Percentiles rank a stretch among this genome's conserved stretches.
Conservation (phyloP, 2,888 invertebrate species). For the Trichacis sp. region DNA sequence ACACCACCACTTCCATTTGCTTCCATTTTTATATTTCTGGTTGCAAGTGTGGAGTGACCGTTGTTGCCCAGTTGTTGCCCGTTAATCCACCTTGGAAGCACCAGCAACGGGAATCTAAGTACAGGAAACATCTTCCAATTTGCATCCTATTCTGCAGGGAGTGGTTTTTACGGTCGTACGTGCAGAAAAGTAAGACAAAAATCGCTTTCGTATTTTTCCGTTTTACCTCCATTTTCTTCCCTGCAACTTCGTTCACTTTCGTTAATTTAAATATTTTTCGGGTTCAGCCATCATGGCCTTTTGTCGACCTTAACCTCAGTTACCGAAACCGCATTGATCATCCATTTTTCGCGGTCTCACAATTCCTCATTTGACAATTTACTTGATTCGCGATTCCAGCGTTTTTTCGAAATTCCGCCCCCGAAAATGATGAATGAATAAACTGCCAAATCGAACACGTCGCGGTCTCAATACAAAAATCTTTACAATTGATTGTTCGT, state of each 20-base stretch:
- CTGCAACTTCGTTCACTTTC: background rate
- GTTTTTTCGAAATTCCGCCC: no score
- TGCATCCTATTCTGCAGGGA: no score
- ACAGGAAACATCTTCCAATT: no score
- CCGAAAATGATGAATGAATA: background rate
- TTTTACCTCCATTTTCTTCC: background rate
- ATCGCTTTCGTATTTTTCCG: background rate
- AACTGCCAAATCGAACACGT: no score
- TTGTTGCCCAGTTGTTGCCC: no score
- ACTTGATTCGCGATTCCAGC: background rate
- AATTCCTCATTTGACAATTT: background rate
- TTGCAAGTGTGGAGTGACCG: no score
- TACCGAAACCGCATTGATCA: conserved; percentile 8
- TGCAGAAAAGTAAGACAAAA: conserved; percentile 60
- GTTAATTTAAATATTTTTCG: background rate
- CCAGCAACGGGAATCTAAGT: no score
- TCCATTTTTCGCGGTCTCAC: background rate
- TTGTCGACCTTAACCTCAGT: conserved; percentile 59
- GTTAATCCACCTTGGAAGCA: no score
- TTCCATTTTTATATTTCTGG: no score
- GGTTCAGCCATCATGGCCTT: conserved; percentile 59
- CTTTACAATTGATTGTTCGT: no score
- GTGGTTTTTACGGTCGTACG: conserved; percentile 60
- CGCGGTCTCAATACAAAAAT: no score
- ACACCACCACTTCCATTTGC: no score